A percentile compares a stretch with the other conserved stretches of the same genome.
phyloP scores from a whole-genome alignment of 2,797 vertebrate species.

The Anabacerthia variegaticeps region DNA sequence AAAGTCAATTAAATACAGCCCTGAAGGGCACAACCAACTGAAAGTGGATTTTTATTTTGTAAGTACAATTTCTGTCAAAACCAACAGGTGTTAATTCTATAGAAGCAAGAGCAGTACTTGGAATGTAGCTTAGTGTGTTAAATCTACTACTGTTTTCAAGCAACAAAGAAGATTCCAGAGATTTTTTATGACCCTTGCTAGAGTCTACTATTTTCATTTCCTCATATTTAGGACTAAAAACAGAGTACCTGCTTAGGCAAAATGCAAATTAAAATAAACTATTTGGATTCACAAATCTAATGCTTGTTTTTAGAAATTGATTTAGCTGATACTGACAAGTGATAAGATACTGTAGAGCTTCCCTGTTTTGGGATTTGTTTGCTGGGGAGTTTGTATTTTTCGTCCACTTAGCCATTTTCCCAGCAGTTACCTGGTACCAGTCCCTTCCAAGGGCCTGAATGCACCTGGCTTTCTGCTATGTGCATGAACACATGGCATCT shows the following conservation, averaged over 20 bases:
- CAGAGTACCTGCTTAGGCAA: background rate
- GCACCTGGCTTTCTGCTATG: background rate
- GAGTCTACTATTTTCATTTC: background rate
- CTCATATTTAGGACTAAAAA: background rate
- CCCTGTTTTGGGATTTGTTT: background rate
- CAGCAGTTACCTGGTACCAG: background rate
- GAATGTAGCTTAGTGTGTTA: background rate
- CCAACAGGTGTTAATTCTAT: background rate
- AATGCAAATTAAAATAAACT: background rate
- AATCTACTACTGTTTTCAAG: background rate
- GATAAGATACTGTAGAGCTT: rapidly evolving
- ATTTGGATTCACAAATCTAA: background rate
- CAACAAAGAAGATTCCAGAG: background rate
- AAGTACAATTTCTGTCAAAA: background rate
- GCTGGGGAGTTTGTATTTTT: background rate
- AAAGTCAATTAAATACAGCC: background rate
- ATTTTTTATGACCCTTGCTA: background rate
- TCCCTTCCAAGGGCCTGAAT: background rate
- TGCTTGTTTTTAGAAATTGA: background rate
- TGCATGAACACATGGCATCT: background rate
- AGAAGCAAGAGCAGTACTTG: background rate
- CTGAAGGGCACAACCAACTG: background rate
- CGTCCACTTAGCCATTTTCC: background rate
- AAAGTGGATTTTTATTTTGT: background rate
- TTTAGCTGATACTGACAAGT: background rate